Conservation (phyloP, 2,113 vertebrate species). For the Phalacrocorax aristotelis region DNA sequence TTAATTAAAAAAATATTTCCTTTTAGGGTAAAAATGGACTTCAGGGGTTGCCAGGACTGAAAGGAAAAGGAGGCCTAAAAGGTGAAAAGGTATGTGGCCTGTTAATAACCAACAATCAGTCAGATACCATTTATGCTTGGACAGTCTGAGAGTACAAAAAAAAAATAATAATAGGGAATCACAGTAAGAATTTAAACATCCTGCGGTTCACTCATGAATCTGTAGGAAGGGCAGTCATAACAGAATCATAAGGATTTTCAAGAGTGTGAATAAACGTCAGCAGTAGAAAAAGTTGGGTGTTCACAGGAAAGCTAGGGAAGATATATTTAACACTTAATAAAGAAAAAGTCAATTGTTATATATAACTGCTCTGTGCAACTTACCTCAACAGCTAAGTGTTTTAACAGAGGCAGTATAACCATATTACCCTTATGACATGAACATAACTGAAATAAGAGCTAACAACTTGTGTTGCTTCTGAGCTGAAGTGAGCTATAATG, state of each 20-base stretch:
- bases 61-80: conserved; percentile 74
- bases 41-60: conserved; percentile 67
- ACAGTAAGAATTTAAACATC: neutral
- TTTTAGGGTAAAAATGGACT: conserved; percentile 71
- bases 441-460: neutral
- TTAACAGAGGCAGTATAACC: neutral
- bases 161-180: neutral
- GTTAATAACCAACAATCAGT: neutral
- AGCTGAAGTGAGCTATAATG: neutral
- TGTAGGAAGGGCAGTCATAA: neutral
- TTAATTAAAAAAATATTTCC: neutral
- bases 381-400: neutral
- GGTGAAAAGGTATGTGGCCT: conserved; percentile 79
- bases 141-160: neutral
- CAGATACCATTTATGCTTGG: neutral
- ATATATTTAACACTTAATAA: neutral
- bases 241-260: neutral
- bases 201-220: neutral
- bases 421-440: neutral
- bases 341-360: neutral
- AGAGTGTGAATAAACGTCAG: neutral
- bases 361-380: neutral
- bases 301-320: neutral
- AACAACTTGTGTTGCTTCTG: neutral
- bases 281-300: neutral